phyloP scores from a whole-genome alignment of 2,797 vertebrate genomes.

The Alouatta caraya region DNA sequence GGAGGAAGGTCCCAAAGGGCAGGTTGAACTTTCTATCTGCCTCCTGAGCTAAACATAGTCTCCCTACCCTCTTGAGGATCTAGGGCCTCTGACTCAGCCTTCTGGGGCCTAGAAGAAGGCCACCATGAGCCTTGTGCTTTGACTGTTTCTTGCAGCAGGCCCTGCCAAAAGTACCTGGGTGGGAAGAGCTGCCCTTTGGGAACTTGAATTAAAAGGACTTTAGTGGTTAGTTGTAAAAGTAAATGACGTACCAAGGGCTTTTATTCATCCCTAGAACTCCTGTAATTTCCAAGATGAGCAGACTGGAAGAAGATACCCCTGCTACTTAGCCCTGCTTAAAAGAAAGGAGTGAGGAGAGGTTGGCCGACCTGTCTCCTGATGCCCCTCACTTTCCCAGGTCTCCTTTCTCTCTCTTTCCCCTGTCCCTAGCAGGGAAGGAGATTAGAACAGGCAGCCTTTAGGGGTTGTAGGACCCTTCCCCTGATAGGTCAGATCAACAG shows the following conservation, averaged over 20 bases:
- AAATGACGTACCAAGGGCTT: background rate
- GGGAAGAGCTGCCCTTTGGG: background rate
- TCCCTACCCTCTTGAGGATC: background rate
- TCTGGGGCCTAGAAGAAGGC: background rate
- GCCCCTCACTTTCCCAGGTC: no score
- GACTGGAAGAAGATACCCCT: background rate
- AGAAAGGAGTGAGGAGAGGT: background rate
- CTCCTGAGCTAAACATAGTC: background rate
- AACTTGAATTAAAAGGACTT: background rate
- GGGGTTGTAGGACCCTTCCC: background rate
- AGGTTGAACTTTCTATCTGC: background rate
- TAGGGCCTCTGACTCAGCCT: background rate
- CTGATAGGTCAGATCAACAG: background rate
- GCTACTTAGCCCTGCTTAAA: background rate
- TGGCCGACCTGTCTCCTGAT: background rate
- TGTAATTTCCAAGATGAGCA: background rate
- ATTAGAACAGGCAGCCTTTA: background rate
- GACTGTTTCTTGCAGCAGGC: background rate
- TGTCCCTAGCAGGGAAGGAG: background rate
- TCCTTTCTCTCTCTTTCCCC: no score
- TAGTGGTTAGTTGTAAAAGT: background rate
- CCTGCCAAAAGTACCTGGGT: background rate
- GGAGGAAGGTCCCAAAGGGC: background rate
- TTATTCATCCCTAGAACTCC: background rate
- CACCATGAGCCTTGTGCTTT: background rate